Conservation (phyloP, 1,140 invertebrate genomes). For the Eumaeus atala region DNA sequence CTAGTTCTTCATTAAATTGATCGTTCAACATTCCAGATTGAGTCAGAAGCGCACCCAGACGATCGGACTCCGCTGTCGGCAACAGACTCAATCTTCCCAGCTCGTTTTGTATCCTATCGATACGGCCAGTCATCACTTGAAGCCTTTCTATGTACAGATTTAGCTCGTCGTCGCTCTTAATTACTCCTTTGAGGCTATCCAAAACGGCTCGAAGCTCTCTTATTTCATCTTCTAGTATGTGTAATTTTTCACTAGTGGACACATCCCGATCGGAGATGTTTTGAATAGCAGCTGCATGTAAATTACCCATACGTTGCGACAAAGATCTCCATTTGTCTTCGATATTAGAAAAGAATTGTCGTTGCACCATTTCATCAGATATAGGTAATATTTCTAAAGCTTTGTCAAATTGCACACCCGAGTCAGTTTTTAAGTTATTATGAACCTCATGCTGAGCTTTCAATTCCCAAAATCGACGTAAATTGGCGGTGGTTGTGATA, state of each 20-base stretch:
- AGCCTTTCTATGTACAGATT: constrained; percentile 85
- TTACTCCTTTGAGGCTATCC: constrained; percentile 81
- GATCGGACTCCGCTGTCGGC: constrained; percentile 82
- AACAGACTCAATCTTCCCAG: constrained; percentile 82
- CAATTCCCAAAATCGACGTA: constrained; percentile 89
- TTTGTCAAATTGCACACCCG: constrained; percentile 82
- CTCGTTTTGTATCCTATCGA: constrained; percentile 84
- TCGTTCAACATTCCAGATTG: constrained; percentile 81
- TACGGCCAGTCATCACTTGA: constrained; percentile 82
- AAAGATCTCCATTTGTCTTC: constrained; percentile 84
- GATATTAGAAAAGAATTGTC: constrained; percentile 83
- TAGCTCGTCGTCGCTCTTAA: constrained; percentile 87
- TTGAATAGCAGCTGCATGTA: constrained; percentile 79
- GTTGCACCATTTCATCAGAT: constrained; percentile 86
- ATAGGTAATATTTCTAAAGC: constrained; percentile 84
- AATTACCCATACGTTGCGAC: constrained; percentile 76
- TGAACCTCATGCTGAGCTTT: constrained; percentile 92
- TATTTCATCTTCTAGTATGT: constrained; percentile 82
- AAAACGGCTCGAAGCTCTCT: constrained; percentile 79
- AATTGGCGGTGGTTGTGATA: constrained; percentile 78
- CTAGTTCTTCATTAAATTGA: constrained; percentile 83
- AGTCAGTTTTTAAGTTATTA: constrained; percentile 83
- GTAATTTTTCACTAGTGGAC: constrained; percentile 81
- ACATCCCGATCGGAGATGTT: constrained; percentile 82
- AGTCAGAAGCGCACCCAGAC: constrained; percentile 80